phyloP scores from a whole-genome alignment of 2,113 vertebrate genomes.

The Planiliza haematocheilus region DNA sequence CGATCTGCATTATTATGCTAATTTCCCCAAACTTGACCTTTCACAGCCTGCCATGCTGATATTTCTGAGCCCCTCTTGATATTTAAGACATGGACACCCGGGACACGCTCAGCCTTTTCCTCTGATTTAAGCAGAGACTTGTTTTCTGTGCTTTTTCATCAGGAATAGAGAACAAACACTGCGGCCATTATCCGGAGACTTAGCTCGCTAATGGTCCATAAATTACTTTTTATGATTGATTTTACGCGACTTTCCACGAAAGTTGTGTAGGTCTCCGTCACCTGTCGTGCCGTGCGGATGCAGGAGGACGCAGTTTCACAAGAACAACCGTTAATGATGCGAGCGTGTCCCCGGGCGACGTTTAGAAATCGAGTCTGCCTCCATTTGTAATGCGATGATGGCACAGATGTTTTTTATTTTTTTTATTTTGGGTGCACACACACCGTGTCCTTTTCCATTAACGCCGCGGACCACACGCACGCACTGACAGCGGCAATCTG shows the following conservation, averaged over 20 bases:
- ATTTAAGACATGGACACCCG: background rate
- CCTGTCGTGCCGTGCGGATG: background rate
- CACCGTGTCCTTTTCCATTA: slow-evolving; percentile 33
- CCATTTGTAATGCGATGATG: slow-evolving; percentile 40
- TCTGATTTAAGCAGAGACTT: background rate
- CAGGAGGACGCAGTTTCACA: background rate
- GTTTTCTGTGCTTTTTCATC: no score
- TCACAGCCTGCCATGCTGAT: background rate
- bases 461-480: slow-evolving; percentile 28
- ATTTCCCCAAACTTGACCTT: no score
- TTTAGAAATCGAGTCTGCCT: slow-evolving; percentile 11
- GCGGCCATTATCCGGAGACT: background rate
- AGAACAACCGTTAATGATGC: slow-evolving; percentile 1
- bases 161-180: slow-evolving; percentile 2
- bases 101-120: background rate
- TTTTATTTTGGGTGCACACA: slow-evolving; percentile 15
- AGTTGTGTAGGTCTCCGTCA: no score
- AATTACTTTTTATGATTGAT: background rate
- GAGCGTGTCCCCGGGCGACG: slow-evolving; percentile 13
- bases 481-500: slow-evolving; percentile 53
- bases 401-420: slow-evolving; percentile 57
- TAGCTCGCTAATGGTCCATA: background rate
- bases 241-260: no score
- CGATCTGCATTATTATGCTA: no score
- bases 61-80: background rate